Base-by-base conservation (phyloP, 2,888 invertebrate species). In the Ligdia adustata region DNA sequence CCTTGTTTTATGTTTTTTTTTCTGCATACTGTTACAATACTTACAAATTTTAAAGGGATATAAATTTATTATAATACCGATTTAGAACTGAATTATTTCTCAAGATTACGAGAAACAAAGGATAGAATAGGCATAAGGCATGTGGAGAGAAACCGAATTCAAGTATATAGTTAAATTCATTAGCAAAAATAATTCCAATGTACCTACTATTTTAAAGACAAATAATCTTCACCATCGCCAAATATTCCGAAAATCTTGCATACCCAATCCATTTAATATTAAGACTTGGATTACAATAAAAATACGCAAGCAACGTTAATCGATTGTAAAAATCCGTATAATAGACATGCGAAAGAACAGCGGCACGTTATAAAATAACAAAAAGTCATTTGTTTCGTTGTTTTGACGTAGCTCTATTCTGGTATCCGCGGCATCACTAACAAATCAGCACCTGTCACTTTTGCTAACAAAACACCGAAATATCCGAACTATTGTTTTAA, bases 361-460 rank as follows among this genome's bases (percentile, higher is more conserved):
- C 42, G 41, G 40, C 11, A 33, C 24, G 43, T 38, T 22, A 52
- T 45, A 60, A 49, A 55, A 67, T 67, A 77, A 79, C 72, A 77
- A 81, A 79, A 79, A 70, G 71, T 56, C 60, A 69, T 79, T 71
- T 70, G 61, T 73, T 64, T 62, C 63, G 69, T 69, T 86, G 82
- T 87, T 84, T 82, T 83, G 85, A 86, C 84, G 75, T 68, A 57
- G 52, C 69, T 70, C 75, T 78, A 78, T 75, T 80, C 73, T 71
- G 79, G 82, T 76, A 85, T 84, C 74, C 75, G 44, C 44, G 55
- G 74, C 75, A 82, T 82, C 71, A 71, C 66, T 68, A 67, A 82
- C 80, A 82, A 83, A 84, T 87, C 86, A 83, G 72, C 87, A 80
- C 80, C 82, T 83, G 86, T 79, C 85, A 85, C 69, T 79, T 78